Conservation (phyloP, 2,888 invertebrate genomes). For the Cataglyphis cursor region DNA sequence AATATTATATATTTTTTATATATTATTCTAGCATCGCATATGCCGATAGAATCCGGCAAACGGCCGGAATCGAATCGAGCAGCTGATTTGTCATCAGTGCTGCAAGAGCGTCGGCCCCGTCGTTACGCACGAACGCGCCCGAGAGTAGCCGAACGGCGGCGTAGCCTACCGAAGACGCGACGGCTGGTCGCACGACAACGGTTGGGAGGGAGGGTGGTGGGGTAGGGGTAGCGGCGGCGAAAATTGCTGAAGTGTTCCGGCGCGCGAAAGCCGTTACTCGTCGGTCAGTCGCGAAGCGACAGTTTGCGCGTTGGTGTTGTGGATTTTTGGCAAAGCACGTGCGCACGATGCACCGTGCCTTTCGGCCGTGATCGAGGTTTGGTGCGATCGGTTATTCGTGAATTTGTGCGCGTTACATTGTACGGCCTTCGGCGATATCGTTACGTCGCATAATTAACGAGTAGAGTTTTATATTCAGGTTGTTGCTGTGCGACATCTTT, state of each 20-base stretch:
- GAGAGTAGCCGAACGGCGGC: slow-evolving; percentile 33
- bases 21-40: background rate
- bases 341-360: background rate
- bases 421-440: background rate
- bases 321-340: slow-evolving; percentile 18
- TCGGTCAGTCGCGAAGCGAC: slow-evolving; percentile 74
- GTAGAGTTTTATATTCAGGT: background rate
- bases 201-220: background rate
- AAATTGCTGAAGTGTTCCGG: slow-evolving; percentile 71
- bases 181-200: slow-evolving; percentile 8
- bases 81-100: slow-evolving; percentile 26
- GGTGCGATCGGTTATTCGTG: background rate
- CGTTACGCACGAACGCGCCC: slow-evolving; percentile 12
- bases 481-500: background rate
- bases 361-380: background rate
- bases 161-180: slow-evolving; percentile 32
- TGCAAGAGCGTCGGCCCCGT: background rate
- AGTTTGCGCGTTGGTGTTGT: slow-evolving; percentile 59
- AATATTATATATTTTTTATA: background rate
- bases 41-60: background rate
- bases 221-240: slow-evolving; percentile 54
- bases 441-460: background rate
- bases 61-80: slow-evolving; percentile 3
- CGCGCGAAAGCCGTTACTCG: slow-evolving; percentile 78
- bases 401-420: background rate